Base-by-base conservation (phyloP, 2,113 vertebrate species). In the Dromaius novaehollandiae region DNA sequence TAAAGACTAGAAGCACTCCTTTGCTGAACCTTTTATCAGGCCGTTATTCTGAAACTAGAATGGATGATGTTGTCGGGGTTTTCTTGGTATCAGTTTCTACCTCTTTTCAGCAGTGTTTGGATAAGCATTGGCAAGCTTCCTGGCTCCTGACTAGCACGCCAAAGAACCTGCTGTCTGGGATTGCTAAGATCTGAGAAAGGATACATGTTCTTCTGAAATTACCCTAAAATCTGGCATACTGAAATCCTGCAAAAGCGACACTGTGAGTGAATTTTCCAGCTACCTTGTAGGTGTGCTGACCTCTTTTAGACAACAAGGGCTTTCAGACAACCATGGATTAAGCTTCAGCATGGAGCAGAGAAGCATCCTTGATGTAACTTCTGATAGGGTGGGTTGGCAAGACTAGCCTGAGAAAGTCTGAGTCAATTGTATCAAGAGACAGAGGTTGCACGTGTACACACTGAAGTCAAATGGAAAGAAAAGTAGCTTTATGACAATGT, bases 371-470 rank as follows among this genome's bases (percentile, higher is more conserved):
- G 32, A 46, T 6, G 2, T 60, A 51, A 71, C 9, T 85, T 55
- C 13, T 36, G 56, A 50, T 71, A 24, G 46, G n/a, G 25, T 36
- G 18, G 13, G 9, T 18, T 30, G 50, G 80, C 28, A 32, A 61
- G 64, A 85, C 65, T 11, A 60, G 34, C 18, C 69, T 71, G 55
- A 76, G n/a, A 60, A 68, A 21, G 16, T 36, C 56, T 42, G 19
- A 48, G n/a, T 90, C 22, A 77, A 8, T 69, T 55, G 11, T 20
- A 15, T 0, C 1, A 34, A 65, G 38, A 65, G 28, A 5, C 58
- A 25, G 32, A 24, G n/a, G 24, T 18, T 17, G 50, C 18, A 18
- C 2, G 2, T n/a, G 11, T 4, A 1, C 0, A 0, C 68, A 64
- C 46, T 19, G 32, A 51, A 55, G 30, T 75, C 15, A 55, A 28